phyloP scores from a whole-genome alignment of 2,888 invertebrate genomes.

The Deroplatys truncata region DNA sequence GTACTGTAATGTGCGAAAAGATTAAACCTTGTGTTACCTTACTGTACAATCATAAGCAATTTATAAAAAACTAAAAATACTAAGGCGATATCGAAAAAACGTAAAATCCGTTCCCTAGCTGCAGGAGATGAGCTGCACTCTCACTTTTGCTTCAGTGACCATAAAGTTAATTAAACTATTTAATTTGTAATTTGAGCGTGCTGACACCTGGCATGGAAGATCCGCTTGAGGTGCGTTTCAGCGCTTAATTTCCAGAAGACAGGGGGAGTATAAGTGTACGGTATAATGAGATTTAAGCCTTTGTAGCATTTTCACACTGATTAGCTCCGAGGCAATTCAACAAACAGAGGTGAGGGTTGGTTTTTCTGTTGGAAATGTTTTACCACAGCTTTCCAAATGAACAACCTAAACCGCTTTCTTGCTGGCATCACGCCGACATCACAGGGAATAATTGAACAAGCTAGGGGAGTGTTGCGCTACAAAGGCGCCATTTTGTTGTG shows the following conservation, averaged over 20 bases:
- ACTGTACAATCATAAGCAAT: too few relatives aligned
- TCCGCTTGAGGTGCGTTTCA: not conserved
- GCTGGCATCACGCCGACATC: not conserved
- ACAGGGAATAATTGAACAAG: not conserved
- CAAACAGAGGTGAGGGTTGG: not conserved
- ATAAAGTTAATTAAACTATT: not conserved
- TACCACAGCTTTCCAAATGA: not conserved
- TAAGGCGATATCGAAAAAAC: too few relatives aligned
- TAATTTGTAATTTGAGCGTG: not conserved
- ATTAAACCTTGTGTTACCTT: too few relatives aligned
- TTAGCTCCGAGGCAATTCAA: not conserved
- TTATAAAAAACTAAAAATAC: too few relatives aligned
- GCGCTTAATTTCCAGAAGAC: not conserved
- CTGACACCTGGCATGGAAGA: not conserved
- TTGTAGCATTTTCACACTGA: not conserved
- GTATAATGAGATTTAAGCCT: not conserved
- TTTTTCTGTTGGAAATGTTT: not conserved
- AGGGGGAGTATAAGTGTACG: not conserved
- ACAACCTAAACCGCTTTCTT: not conserved
- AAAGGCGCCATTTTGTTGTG: not conserved
- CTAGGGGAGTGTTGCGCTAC: not conserved
- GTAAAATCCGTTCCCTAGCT: too few relatives aligned
- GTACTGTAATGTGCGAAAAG: too few relatives aligned
- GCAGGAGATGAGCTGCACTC: not conserved
- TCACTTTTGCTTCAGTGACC: not conserved